phyloP scores from a whole-genome alignment of 2,888 invertebrate species.

The Noctua comes region DNA sequence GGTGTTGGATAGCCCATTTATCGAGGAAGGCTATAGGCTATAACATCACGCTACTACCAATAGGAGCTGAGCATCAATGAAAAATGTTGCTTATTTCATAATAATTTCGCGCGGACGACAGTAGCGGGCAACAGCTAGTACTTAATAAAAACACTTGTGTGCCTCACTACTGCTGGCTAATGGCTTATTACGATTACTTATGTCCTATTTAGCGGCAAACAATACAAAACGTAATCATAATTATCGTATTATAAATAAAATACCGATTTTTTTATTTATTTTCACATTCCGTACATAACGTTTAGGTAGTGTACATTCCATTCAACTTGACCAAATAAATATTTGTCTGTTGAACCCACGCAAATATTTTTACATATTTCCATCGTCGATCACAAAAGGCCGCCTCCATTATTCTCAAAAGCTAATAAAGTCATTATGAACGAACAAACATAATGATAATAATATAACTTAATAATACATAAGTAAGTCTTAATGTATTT shows the following conservation, averaged over 20 bases:
- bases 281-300: constrained; percentile 24
- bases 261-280: constrained; percentile 22
- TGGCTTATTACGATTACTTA: background rate
- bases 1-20: no score
- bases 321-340: constrained; percentile 30
- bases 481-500: constrained; percentile 51
- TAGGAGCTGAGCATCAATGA: no score
- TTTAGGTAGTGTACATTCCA: constrained; percentile 25
- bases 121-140: no score
- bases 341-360: constrained; percentile 37
- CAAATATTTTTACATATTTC: constrained; percentile 47
- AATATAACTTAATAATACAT: constrained; percentile 50
- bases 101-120: no score
- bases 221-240: background rate
- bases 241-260: background rate
- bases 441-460: constrained; percentile 43
- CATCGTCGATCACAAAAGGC: constrained; percentile 22
- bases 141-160: no score
- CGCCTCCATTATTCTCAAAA: constrained; percentile 27
- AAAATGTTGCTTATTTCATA: no score
- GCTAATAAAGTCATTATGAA: constrained; percentile 40
- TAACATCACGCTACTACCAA: no score
- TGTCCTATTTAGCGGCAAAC: background rate
- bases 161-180: background rate
- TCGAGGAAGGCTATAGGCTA: no score